Base-by-base conservation (phyloP, 2,797 vertebrate genomes). In the Scolopax bukidnonensis region DNA sequence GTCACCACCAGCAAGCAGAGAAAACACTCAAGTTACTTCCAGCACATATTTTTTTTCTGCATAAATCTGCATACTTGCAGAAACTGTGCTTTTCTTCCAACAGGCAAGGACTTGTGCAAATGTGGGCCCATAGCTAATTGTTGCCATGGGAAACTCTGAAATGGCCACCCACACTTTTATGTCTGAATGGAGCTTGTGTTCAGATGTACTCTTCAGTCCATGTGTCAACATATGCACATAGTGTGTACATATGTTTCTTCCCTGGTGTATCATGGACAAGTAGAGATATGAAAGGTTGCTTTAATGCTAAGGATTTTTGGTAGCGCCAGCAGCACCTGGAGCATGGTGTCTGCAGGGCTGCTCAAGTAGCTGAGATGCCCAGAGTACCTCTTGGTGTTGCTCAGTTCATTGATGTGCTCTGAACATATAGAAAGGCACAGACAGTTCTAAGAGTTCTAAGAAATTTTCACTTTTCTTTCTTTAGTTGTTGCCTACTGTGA, bases 181-280 rank as follows among this genome's bases (percentile, higher is more conserved):
- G 32, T 94, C 64, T 94, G 80, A 96, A 90, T 88, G 61, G 68
- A 78, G 71, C 87, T 76, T 90, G 64, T 95, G 84, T 96, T 91
- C 88, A 80, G 59, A 67, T 60, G 33, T 28, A 41, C 48, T 90
- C 71, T 65, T 75, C 77, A 24, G 40, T 77, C 57, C 64, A 5
- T 60, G 51, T 71, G 67, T 75, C 78, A 92, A 61, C 56, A 30
- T 32, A 33, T 8, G 12, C 76, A 70, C 51, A 15, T 84, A 85
- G 63, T 28, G 40, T 15, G 3, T 69, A 16, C 73, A 18, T 68
- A 30, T 32, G 11, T 89, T 80, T 84, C 41, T 89, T 76, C 24
- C 41, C 21, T 23, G 11, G 15, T 57, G 30, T 28, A 69, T 19
- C 43, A 17, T 54, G 30, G 33, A 86, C 36, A 78, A n/a, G 27